A percentile compares a stretch with the other conserved stretches of the same genome.
phyloP scores from a whole-genome alignment of 2,888 invertebrate genomes.

The Exocentrus adspersus region DNA sequence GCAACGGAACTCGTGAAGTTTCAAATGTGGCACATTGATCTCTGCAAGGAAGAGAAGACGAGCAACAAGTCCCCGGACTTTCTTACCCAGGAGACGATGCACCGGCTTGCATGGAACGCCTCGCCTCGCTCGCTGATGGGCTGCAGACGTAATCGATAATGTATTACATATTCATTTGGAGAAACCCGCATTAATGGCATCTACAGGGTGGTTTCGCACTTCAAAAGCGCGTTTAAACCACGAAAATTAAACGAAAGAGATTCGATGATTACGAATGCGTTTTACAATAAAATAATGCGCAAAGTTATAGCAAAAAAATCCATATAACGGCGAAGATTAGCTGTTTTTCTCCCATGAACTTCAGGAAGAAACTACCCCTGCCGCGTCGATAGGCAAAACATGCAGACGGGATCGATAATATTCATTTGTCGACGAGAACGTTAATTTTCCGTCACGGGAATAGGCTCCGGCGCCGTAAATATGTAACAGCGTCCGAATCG shows the following conservation, averaged over 20 bases:
- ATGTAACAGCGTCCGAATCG: conserved; percentile 24
- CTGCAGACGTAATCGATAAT: conserved; percentile 1
- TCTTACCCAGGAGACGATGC: neutral
- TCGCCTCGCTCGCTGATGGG: neutral
- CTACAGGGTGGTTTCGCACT: neutral
- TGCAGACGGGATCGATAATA: conserved; percentile 31
- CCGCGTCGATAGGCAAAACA: neutral
- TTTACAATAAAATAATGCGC: too few relatives aligned
- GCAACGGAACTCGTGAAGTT: neutral
- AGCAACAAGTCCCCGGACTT: conserved; percentile 21
- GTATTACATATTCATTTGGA: neutral
- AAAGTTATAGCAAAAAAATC: too few relatives aligned
- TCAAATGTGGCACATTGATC: conserved; percentile 14
- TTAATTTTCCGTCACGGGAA: conserved; percentile 17
- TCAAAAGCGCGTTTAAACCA: too few relatives aligned
- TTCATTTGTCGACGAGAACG: conserved; percentile 29
- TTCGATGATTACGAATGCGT: too few relatives aligned
- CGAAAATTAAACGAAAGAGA: too few relatives aligned
- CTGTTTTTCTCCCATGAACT: too few relatives aligned
- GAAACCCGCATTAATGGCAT: neutral
- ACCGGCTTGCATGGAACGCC: neutral
- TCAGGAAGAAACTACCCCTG: too few relatives aligned
- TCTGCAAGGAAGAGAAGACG: neutral
- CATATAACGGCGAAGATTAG: too few relatives aligned
- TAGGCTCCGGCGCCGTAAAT: conserved; percentile 15